Evolutionary conservation across 2,113 vertebrate genomes (phyloP), one percentile per base, ranked within the genome.

Genomic region (Crotalus tigris): DNA sequence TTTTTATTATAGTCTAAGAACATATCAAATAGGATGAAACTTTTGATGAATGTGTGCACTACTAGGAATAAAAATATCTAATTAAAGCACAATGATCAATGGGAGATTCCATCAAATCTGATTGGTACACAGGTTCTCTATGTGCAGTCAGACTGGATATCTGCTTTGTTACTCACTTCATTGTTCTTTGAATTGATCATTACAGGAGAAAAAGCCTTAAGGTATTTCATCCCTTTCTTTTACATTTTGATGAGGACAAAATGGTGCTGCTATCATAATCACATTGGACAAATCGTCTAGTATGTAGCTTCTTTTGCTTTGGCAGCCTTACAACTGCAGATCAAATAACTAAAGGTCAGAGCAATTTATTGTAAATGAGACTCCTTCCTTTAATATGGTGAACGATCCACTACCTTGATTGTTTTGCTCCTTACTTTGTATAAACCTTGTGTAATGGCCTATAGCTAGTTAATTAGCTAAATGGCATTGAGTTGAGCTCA

Each of bases 51-150:
- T 7, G 69, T 64, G 51, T 9, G 91, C 51, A 75, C 93, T 3
- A 46, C 11, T 1, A 93, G 95, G 64, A 90, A 90, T 95, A 95
- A 94, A 94, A 91, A 95, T 93, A 75, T 57, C 51, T 92, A 95
- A 92, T 95, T 94, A 93, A 12, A 61, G 75, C 90, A 92, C 69
- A 95, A 88, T 87, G 92, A 92, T 89, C 75, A 81, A 44, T 81
- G 75, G 33, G 75, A 81, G 33, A 81, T 81, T 44, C 7, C 8
- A 81, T 44, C 17, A 81, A 44, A 44, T 81, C 17, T 81, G 75
- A 81, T 81, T 81, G 75, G 33, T 81, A 44, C 33, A 81, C 21
- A 21, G 75, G 75, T 81, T 81, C 33, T 81, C 17, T 81, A 21
- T 44, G 8, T 81, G 17, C 69, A 81, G 39, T 17, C 33, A 81